Conservation (phyloP, 2,888 invertebrate species). For the Nephrotoma appendiculata region DNA sequence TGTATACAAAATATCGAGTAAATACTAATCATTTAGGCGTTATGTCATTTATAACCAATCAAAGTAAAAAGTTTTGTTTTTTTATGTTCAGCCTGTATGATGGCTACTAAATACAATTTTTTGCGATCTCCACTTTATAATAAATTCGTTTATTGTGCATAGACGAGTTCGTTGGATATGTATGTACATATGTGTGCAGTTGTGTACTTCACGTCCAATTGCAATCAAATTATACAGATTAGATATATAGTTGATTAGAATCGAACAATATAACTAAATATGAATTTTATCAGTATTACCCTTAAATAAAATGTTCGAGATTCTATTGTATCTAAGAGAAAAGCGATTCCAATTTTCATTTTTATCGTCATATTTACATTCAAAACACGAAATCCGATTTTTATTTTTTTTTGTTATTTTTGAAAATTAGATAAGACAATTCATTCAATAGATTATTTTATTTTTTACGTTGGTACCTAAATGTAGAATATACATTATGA, state of each 20-base stretch:
- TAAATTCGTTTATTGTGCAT: neutral
- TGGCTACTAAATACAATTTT: neutral
- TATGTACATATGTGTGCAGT: neutral
- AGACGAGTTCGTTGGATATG: neutral
- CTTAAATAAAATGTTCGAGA: neutral
- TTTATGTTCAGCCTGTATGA: neutral
- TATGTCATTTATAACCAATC: neutral
- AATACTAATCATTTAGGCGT: neutral
- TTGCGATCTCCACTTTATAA: neutral
- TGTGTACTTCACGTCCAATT: neutral
- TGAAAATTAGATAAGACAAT: neutral
- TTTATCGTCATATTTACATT: neutral
- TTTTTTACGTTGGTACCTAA: too few relatives aligned
- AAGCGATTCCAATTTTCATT: neutral
- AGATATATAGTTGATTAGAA: neutral
- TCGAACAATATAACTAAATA: neutral
- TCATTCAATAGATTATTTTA: neutral
- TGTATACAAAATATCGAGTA: neutral
- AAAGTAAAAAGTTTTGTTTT: neutral
- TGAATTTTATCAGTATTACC: neutral
- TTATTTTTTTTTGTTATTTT: neutral
- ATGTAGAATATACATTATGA: too few relatives aligned
- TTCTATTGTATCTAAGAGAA: neutral
- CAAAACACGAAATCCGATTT: neutral
- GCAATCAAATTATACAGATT: neutral